Evolutionary conservation across 2,888 invertebrate genomes (phyloP).

Genomic region (Clivina fossor): DNA sequence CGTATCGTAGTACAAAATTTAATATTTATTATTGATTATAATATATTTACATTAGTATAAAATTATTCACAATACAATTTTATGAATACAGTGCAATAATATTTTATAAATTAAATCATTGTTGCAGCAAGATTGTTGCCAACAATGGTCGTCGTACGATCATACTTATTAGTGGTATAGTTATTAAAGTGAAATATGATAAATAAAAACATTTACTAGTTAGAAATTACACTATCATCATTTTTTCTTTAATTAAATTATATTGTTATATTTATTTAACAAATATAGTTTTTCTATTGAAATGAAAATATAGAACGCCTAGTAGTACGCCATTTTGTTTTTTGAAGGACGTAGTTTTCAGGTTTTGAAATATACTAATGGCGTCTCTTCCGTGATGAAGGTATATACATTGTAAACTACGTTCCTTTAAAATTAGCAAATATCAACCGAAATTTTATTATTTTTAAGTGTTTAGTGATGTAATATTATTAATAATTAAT

Average conservation of each 20-base stretch:
- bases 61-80: not conserved
- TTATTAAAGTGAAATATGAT: too few relatives aligned
- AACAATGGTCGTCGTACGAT: too few relatives aligned
- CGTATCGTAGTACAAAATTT: too few relatives aligned
- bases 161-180: too few relatives aligned
- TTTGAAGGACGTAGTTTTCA: slow-evolving; percentile 33
- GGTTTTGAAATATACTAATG: slow-evolving; percentile 31
- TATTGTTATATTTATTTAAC: slow-evolving; percentile 2
- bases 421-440: slow-evolving; percentile 8
- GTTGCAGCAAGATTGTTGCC: slow-evolving; percentile 28
- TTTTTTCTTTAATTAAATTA: not conserved
- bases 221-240: too few relatives aligned
- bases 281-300: slow-evolving; percentile 20
- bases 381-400: slow-evolving; percentile 29
- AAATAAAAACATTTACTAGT: too few relatives aligned
- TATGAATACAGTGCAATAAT: not conserved
- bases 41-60: not conserved
- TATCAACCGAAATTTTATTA: slow-evolving; percentile 22
- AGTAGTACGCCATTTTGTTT: slow-evolving; percentile 26
- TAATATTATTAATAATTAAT: not conserved
- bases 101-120: slow-evolving; percentile 6
- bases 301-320: slow-evolving; percentile 3
- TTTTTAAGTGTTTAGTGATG: not conserved
- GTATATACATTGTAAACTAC: slow-evolving; percentile 18
- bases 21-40: not conserved